Conservation (phyloP, 2,113 vertebrate species). For the Lonchura striata region DNA sequence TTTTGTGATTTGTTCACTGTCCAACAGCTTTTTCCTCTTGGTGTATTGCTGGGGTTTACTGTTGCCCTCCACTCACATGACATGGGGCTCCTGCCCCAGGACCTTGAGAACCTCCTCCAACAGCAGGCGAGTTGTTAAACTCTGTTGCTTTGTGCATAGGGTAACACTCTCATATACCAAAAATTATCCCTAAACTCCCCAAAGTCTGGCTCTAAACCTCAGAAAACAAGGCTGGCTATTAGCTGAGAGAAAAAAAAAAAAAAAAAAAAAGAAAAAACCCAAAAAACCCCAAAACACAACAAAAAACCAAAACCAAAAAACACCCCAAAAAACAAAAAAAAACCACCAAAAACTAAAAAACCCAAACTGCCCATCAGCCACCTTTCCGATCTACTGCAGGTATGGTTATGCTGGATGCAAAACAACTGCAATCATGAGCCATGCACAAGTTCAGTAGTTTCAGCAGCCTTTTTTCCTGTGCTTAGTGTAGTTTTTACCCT, state of each 20-base stretch:
- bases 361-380: neutral
- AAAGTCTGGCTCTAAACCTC: neutral
- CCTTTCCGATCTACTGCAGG: neutral
- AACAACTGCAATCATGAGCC: neutral
- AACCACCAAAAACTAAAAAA: neutral
- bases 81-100: neutral
- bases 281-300: too few species aligned
- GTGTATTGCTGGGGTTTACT: neutral
- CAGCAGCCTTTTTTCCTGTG: constrained; percentile 34
- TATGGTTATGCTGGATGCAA: neutral
- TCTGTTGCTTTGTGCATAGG: neutral
- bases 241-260: fast-evolving
- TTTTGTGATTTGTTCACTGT: fast-evolving
- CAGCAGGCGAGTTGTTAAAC: neutral
- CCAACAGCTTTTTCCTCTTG: neutral
- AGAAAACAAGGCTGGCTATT: neutral
- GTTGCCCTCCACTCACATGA: fast-evolving
- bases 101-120: neutral
- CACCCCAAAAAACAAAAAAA: too few species aligned
- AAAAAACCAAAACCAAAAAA: too few species aligned
- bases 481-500: neutral
- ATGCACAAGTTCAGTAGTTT: neutral
- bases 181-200: neutral
- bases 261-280: too few species aligned
- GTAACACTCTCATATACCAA: neutral